Evolutionary conservation across 1,140 invertebrate species (phyloP).

Genomic region (Dinoponera quadriceps): DNA sequence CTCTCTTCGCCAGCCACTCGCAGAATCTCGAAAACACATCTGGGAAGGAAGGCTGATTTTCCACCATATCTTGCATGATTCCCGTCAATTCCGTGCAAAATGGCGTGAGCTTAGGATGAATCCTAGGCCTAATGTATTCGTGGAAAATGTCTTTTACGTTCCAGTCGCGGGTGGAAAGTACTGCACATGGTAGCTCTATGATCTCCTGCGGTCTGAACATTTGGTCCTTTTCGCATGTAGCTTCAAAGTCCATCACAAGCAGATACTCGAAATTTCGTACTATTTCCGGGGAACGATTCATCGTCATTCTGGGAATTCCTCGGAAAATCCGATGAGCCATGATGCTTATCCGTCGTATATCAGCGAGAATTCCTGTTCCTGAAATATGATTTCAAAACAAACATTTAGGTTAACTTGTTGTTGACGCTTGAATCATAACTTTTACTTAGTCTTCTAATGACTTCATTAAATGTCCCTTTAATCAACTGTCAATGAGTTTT

Average conservation of each 20-base stretch:
- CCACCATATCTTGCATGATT: slow-evolving; percentile 83
- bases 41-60: slow-evolving; percentile 80
- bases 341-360: slow-evolving; percentile 51
- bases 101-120: slow-evolving; percentile 85
- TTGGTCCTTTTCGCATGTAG: slow-evolving; percentile 85
- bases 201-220: slow-evolving; percentile 86
- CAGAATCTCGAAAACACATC: slow-evolving; percentile 79
- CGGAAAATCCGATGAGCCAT: slow-evolving; percentile 76
- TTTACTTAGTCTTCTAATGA: slow-evolving; percentile 14
- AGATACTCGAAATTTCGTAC: slow-evolving; percentile 85
- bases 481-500: slow-evolving; percentile 11
- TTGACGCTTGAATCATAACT: not conserved
- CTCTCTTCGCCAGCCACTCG: slow-evolving; percentile 78
- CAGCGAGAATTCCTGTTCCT: not conserved
- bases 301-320: slow-evolving; percentile 48
- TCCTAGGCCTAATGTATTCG: slow-evolving; percentile 87
- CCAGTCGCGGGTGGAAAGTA: slow-evolving; percentile 86
- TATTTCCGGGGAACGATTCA: slow-evolving; percentile 22
- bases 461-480: slow-evolving; percentile 1
- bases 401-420: not conserved
- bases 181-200: slow-evolving; percentile 89
- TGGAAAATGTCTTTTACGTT: slow-evolving; percentile 87
- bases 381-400: slow-evolving; percentile 5
- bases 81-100: slow-evolving; percentile 88
- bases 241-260: slow-evolving; percentile 88